phyloP scores from a whole-genome alignment of 2,797 vertebrate genomes.

The Nothura maculosa region DNA sequence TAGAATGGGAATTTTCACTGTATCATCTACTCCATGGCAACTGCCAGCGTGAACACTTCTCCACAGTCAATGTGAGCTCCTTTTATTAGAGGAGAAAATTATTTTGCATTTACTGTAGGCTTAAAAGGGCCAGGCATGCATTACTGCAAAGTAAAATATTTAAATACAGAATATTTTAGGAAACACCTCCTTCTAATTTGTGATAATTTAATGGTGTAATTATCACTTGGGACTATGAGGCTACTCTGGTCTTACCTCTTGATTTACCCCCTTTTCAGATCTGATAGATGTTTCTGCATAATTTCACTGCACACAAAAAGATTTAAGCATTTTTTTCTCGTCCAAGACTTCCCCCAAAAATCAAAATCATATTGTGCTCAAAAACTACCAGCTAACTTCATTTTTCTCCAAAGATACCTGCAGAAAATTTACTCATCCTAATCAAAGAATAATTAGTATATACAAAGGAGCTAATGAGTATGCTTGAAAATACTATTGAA shows the following conservation, averaged over 20 bases:
- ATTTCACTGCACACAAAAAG: not conserved
- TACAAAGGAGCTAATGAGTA: not conserved
- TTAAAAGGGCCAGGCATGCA: conserved; percentile 33
- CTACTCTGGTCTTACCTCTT: conserved; percentile 4
- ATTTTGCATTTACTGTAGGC: conserved; percentile 1
- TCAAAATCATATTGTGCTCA: not conserved
- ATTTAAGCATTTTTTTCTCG: not conserved
- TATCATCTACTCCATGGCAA: not conserved
- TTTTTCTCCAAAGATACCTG: not conserved
- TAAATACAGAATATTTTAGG: not conserved
- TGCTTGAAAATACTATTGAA: not conserved
- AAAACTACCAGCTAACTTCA: not conserved
- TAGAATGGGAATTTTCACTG: not conserved
- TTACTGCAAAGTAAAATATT: not conserved
- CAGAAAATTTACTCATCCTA: not conserved
- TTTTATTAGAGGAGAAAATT: conserved; percentile 18
- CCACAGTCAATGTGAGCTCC: not conserved
- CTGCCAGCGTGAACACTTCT: not conserved
- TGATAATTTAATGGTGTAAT: conserved; percentile 34
- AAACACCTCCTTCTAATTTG: not conserved
- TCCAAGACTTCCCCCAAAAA: not conserved
- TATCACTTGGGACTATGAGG: conserved; percentile 8
- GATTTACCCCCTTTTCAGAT: conserved; percentile 6
- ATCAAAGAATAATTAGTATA: not conserved
- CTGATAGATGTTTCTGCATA: not conserved